A percentile compares a stretch with the other conserved stretches of the same genome.
These are phyloP conservation scores for Ptychobarbus kaznakovi DNA, from an alignment of 2,797 vertebrate species.

Conservation along the genomic window DNA sequence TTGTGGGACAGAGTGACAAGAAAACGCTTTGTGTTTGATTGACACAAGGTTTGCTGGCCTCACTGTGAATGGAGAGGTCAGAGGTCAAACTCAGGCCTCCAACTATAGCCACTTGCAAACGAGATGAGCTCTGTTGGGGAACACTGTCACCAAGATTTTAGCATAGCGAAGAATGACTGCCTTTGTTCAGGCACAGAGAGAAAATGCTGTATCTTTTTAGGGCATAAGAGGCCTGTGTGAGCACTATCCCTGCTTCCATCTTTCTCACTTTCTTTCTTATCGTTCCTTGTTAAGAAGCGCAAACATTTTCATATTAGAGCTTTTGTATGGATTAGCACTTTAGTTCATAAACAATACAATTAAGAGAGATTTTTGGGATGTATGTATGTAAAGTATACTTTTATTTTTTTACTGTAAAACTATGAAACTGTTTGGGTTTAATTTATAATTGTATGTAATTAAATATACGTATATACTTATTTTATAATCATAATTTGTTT, in stretches of 20 bases:
- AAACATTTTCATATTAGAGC: constrained; percentile 13
- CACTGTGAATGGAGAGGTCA: constrained; percentile 56
- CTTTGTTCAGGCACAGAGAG: constrained; percentile 51
- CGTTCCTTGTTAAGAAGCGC: constrained; percentile 29
- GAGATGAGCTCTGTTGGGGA: constrained; percentile 50
- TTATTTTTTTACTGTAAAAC: neutral
- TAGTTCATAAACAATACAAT: neutral
- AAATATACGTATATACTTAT: neutral
- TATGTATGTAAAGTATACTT: neutral
- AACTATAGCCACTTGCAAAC: constrained; percentile 56
- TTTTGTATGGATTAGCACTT: neutral
- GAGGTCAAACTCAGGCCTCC: constrained; percentile 54
- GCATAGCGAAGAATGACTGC: constrained; percentile 53
- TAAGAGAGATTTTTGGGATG: neutral
- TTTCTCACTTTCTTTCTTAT: constrained; percentile 22
- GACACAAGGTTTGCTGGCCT: constrained; percentile 57
- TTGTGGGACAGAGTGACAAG: constrained; percentile 48
- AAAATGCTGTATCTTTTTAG: constrained; percentile 43
- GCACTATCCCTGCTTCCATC: neutral
- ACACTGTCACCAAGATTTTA: constrained; percentile 51
- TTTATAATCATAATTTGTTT: neutral
- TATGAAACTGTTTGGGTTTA: neutral
- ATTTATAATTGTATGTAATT: neutral
- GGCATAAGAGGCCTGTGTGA: constrained; percentile 36
- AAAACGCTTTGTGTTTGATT: constrained; percentile 59